phyloP scores from a whole-genome alignment of 2,797 vertebrate genomes.

The Tarsius wallacei region DNA sequence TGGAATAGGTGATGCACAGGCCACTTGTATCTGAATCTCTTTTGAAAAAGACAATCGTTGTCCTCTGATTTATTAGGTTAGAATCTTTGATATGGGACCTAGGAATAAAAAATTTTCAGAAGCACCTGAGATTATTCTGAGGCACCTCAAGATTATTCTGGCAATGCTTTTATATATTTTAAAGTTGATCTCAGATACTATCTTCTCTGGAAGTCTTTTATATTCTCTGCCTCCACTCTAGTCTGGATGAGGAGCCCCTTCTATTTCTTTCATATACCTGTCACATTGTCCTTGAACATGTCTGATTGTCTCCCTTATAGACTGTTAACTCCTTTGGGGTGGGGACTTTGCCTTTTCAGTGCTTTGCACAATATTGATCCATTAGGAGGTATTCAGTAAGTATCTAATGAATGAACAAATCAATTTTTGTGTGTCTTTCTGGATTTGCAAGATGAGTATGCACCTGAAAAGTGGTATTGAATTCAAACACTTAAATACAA shows the following conservation, averaged over 20 bases:
- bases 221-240: not conserved
- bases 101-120: conserved; percentile 39
- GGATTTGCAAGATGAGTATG: conserved; percentile 30
- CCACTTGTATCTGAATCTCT: not conserved
- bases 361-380: not conserved
- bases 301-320: conserved; percentile 4
- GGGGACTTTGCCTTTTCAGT: not conserved
- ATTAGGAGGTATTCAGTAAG: conserved; percentile 37
- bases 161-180: not conserved
- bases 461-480: conserved; percentile 50
- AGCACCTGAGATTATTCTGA: not conserved
- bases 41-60: conserved; percentile 39
- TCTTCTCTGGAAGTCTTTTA: not conserved
- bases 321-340: not conserved
- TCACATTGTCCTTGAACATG: not conserved
- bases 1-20: not conserved
- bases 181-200: not conserved
- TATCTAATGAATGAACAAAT: conserved; percentile 42
- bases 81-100: not conserved
- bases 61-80: conserved; percentile 29
- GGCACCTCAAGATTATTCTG: not conserved
- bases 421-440: not conserved
- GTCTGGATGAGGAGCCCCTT: not conserved
- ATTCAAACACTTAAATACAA: conserved; percentile 7
- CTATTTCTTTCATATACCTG: not conserved